Conservation (phyloP, 1,140 invertebrate species). For the Drosophila pandora region DNA sequence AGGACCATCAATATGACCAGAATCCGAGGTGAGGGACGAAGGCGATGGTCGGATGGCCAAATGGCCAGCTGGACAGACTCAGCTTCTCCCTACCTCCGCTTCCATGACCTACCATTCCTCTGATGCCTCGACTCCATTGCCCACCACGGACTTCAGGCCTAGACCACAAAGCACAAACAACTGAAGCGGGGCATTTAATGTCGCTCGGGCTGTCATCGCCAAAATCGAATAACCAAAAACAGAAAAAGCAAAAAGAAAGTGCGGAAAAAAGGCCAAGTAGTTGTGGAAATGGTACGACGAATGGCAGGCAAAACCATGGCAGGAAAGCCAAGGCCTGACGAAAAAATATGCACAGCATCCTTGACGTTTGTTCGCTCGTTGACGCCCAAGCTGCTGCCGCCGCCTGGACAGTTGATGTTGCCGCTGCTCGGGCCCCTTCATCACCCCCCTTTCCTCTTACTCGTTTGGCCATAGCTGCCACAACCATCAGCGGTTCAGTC, state of each 20-base stretch:
- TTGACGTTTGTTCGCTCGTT: constrained; percentile 81
- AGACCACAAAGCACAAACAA: constrained; percentile 71
- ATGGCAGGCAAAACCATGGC: constrained; percentile 49
- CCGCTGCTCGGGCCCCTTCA: constrained; percentile 5
- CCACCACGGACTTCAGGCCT: constrained; percentile 33
- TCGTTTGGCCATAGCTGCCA: constrained; percentile 16
- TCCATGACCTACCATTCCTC: constrained; percentile 1
- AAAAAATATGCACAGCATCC: constrained; percentile 73
- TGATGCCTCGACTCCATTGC: constrained; percentile 3
- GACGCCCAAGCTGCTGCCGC: constrained; percentile 64
- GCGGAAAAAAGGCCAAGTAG: constrained; percentile 20
- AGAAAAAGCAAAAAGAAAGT: constrained; percentile 53
- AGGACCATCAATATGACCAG: constrained; percentile 75
- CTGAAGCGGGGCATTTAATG: constrained; percentile 80
- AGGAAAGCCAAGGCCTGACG: constrained; percentile 43
- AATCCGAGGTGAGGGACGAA: constrained; percentile 33
- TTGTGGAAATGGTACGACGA: constrained; percentile 23
- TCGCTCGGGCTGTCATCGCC: constrained; percentile 78
- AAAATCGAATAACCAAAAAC: constrained; percentile 73
- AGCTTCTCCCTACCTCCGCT: constrained; percentile 1
- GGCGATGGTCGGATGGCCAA: constrained; percentile 47
- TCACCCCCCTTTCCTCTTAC: not conserved
- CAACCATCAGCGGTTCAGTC: constrained; percentile 40
- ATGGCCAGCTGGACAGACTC: constrained; percentile 24
- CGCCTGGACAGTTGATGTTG: constrained; percentile 16